A percentile compares a stretch with the other conserved stretches of the same genome.
Evolutionary conservation across 2,113 vertebrate genomes (phyloP).

Genomic region (Archilochus colubris): DNA sequence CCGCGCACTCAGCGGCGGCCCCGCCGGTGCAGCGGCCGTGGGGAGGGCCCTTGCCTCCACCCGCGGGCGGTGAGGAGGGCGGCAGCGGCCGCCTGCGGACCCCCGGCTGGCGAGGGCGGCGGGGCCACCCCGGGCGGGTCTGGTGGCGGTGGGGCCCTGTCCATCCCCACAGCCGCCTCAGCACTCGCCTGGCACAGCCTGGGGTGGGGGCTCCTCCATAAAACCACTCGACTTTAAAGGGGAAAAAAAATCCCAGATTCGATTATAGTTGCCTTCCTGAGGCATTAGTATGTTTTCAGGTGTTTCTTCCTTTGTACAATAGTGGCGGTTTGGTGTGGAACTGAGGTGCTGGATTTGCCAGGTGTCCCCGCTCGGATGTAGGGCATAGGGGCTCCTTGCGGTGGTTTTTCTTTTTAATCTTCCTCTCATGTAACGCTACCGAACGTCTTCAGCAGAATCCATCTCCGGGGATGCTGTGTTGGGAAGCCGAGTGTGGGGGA

Average conservation of each 20-base stretch:
- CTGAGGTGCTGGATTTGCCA: rapidly evolving
- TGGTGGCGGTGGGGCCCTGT: background rate
- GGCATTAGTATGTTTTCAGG: rapidly evolving
- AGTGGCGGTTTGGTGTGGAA: rapidly evolving
- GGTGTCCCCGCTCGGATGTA: rapidly evolving
- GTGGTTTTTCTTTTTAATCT: rapidly evolving
- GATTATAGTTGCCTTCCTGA: rapidly evolving
- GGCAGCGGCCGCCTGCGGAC: background rate
- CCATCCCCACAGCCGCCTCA: background rate
- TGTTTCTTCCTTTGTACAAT: rapidly evolving
- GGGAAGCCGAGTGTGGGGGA: rapidly evolving
- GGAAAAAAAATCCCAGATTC: rapidly evolving
- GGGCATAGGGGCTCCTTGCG: no score
- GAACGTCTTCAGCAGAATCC: rapidly evolving
- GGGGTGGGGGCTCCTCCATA: background rate
- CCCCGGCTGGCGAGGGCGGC: background rate
- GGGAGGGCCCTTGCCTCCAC: no score
- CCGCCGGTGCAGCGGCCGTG: background rate
- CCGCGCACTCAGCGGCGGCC: background rate
- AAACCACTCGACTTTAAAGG: no score
- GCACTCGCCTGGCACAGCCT: background rate
- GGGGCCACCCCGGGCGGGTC: background rate
- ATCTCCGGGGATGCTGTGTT: background rate
- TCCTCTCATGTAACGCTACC: rapidly evolving
- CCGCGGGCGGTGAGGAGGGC: background rate